Conservation (phyloP, 2,797 vertebrate species). For the Manis pentadactyla region DNA sequence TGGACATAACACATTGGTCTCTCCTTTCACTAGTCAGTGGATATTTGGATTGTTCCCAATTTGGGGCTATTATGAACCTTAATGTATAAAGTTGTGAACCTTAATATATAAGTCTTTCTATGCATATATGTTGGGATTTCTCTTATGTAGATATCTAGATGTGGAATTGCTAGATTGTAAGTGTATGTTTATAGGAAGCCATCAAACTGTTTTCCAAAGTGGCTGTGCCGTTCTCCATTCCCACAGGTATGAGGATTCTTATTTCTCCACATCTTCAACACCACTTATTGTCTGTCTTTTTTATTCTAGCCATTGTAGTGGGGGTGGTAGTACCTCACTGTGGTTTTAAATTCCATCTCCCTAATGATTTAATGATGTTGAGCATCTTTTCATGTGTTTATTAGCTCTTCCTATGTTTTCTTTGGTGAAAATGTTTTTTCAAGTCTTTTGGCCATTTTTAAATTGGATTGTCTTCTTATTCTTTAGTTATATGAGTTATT, state of each 20-base stretch:
- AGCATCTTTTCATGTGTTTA: not conserved
- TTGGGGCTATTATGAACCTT: not conserved
- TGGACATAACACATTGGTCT: not conserved
- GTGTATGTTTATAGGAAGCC: not conserved
- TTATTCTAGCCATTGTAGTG: not conserved
- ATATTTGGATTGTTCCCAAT: not conserved
- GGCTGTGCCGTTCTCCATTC: not conserved
- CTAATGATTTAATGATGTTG: not conserved
- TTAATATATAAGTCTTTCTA: not conserved
- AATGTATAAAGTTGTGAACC: not conserved
- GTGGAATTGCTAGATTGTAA: not conserved
- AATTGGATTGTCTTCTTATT: not conserved
- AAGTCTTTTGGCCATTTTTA: not conserved
- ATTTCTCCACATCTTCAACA: not conserved
- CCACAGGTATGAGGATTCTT: not conserved
- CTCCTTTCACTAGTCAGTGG: not conserved
- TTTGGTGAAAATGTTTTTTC: not conserved
- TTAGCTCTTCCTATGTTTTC: not conserved
- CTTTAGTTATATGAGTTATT: not conserved
- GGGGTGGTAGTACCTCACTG: not conserved
- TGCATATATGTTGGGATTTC: not conserved
- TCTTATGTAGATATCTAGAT: not conserved
- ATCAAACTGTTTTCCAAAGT: not conserved
- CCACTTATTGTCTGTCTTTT: not conserved
- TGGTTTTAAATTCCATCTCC: not conserved